A percentile compares a stretch with the other conserved stretches of the same genome.
Evolutionary conservation across 2,113 vertebrate species (phyloP).

Genomic region (Hassar affinis): DNA sequence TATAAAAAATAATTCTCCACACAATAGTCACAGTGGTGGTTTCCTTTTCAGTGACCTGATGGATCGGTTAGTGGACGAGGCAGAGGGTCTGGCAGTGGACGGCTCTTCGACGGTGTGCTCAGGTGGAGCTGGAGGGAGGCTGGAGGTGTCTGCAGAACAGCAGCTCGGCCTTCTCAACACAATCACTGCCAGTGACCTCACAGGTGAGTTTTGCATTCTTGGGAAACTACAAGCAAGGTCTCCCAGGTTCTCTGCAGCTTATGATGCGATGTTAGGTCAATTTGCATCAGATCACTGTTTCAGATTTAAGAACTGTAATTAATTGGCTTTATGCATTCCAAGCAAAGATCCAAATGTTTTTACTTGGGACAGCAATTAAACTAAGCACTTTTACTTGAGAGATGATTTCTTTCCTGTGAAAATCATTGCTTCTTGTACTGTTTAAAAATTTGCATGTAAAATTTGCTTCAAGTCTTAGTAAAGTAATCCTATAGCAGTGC

Average conservation of each 20-base stretch:
- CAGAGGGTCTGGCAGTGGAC: slow-evolving; percentile 85
- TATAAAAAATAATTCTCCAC: background rate
- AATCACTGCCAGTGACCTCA: slow-evolving; percentile 92
- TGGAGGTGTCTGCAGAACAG: slow-evolving; percentile 85
- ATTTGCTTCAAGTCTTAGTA: background rate
- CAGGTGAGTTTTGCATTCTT: slow-evolving; percentile 74
- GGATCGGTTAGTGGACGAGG: slow-evolving; percentile 95
- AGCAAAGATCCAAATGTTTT: background rate
- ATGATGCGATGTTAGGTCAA: background rate
- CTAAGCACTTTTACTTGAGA: background rate
- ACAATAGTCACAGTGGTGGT: background rate
- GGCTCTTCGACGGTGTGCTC: slow-evolving; percentile 84
- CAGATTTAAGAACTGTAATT: background rate
- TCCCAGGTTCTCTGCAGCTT: background rate
- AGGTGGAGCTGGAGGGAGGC: slow-evolving; percentile 72
- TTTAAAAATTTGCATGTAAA: background rate
- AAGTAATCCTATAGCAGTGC: no score
- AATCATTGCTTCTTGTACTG: background rate
- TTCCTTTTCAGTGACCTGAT: slow-evolving; percentile 85
- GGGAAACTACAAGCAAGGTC: background rate
- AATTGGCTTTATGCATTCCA: background rate
- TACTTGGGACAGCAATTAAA: background rate
- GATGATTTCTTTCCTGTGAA: background rate
- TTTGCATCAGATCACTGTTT: background rate
- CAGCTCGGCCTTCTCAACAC: slow-evolving; percentile 91